These are phyloP conservation scores for Gerris lacustris DNA, from an alignment of 2,888 invertebrate genomes.

Conservation along the genomic window DNA sequence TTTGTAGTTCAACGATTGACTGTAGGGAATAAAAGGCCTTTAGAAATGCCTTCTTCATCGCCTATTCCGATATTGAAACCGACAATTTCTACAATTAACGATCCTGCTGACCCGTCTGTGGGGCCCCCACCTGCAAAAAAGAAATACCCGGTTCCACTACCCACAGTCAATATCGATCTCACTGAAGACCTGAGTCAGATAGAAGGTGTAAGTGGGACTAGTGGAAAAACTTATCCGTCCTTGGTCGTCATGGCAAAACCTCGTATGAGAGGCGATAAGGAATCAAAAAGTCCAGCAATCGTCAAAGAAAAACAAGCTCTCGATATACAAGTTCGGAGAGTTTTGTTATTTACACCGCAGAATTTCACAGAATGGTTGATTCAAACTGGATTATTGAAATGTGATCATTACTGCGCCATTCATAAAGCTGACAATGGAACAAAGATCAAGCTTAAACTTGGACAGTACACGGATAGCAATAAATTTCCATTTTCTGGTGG, in stretches of 20 bases:
- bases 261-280: constrained; percentile 42
- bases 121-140: background rate
- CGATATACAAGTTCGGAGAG: constrained; percentile 70
- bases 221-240: constrained; percentile 73
- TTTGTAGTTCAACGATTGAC: no score
- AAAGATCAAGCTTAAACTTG: constrained; percentile 57
- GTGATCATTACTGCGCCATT: constrained; percentile 62
- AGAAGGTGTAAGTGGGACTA: constrained; percentile 37
- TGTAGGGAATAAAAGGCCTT: no score
- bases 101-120: background rate
- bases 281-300: background rate
- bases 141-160: background rate
- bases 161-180: background rate
- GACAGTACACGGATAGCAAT: constrained; percentile 73
- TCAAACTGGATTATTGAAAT: constrained; percentile 66
- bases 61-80: no score
- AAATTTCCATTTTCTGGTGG: constrained; percentile 81
- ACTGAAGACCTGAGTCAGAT: background rate
- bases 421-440: constrained; percentile 26
- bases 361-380: constrained; percentile 85
- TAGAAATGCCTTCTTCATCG: no score
- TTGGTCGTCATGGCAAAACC: constrained; percentile 72
- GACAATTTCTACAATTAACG: background rate
- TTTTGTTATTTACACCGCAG: constrained; percentile 66
- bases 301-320: background rate